Evolutionary conservation across 2,797 vertebrate species (phyloP), one percentile per base, ranked within the genome.

Genomic region (Pelochelys cantorii): DNA sequence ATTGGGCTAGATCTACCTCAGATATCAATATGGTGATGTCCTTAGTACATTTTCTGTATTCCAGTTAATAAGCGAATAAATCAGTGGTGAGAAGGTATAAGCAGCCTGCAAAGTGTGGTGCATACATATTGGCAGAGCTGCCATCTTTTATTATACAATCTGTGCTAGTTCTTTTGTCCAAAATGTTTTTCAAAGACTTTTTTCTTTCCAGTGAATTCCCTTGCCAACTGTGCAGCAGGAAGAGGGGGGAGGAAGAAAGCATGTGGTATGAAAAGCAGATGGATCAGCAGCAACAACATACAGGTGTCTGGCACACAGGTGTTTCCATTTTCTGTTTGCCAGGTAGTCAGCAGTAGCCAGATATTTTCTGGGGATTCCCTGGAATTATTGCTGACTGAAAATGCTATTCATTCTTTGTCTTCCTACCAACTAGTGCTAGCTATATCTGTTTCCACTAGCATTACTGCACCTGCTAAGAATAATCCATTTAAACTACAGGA

Each of bases 161-260:
- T 97, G 96, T 97, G 92, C 95, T 97, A 94, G 90, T 86, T 94
- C 90, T 86, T 94, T 81, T 84, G 77, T 93, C 95, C 90, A 92
- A 89, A 96, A 90, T 92, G 89, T 95, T 96, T 97, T 96, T 78
- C 85, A 85, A 86, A 93, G 89, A 91, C 60, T 89, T 94, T 93
- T 48, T 77, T 94, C 94, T 96, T 96, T 84, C 84, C 94, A 94
- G 94, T 95, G 88, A 94, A 83, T 37, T 87, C 15, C 74, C 91
- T 92, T 96, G 96, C 95, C 92, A 96, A 94, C 84, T 25, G 88
- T 81, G 31, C 54, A 87, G 83, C 90, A 83, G 75, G 52, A 77
- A 56, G 27, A 56, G 13, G 22, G 23, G 6, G 53, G 62, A 79
- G 84, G 17, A 90, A 92, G 34, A 18, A 82, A 53, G 31, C 59